A percentile compares a stretch with the other conserved stretches of the same genome.
phyloP scores from a whole-genome alignment of 2,888 invertebrate species.

The Ischnura elegans region DNA sequence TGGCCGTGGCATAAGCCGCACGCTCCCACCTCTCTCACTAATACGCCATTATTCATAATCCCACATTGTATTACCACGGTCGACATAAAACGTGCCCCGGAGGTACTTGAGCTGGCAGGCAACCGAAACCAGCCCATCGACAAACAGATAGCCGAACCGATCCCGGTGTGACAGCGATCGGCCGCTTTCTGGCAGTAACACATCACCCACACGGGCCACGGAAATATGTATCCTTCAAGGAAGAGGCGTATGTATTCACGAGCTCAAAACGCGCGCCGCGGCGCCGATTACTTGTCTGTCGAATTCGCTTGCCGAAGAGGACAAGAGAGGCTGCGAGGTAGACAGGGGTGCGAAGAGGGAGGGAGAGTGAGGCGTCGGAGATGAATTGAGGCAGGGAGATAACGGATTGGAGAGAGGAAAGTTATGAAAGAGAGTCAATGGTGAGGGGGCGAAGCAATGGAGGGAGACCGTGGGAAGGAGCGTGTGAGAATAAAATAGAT shows the following conservation, averaged over 20 bases:
- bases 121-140: constrained; percentile 16
- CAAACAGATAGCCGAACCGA: neutral
- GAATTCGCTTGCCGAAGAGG: constrained; percentile 6
- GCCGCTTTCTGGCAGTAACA: constrained; percentile 5
- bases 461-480: neutral
- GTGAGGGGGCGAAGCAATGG: neutral
- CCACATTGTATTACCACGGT: neutral
- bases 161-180: neutral
- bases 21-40: neutral
- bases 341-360: neutral
- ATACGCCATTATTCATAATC: neutral
- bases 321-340: neutral
- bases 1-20: neutral
- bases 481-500: neutral
- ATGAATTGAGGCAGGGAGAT: neutral
- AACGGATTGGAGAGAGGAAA: neutral
- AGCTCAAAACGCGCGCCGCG: neutral
- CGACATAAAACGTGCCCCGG: neutral
- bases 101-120: neutral
- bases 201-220: neutral
- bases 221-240: constrained; percentile 9
- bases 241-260: neutral
- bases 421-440: neutral
- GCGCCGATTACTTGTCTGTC: constrained; percentile 7
- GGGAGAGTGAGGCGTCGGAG: neutral